These are phyloP conservation scores for Echeneis naucrates DNA, from an alignment of 2,797 vertebrate species.

Conservation along the genomic window DNA sequence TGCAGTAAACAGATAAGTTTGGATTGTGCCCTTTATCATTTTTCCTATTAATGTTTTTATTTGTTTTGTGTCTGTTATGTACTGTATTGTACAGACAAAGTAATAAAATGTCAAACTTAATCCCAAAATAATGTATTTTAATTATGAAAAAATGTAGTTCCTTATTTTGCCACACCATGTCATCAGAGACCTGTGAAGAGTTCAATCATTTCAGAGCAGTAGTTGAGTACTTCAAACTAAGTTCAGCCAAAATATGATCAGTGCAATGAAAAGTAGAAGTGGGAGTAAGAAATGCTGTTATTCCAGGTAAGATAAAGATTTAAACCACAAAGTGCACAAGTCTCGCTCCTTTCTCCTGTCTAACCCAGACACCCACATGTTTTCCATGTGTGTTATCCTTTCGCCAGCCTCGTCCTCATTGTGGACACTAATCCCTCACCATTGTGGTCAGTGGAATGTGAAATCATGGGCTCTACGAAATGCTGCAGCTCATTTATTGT, in stretches of 20 bases:
- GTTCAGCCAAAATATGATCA: not conserved
- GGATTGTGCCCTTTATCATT: slow-evolving; percentile 68
- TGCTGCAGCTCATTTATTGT: slow-evolving; percentile 50
- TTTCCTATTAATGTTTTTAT: slow-evolving; percentile 69
- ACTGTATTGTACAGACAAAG: slow-evolving; percentile 78
- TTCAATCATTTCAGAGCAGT: not conserved
- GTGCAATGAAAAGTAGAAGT: not conserved
- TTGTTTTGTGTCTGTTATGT: slow-evolving; percentile 75
- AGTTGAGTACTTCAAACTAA: slow-evolving; percentile 7
- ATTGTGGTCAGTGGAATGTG: slow-evolving; percentile 77
- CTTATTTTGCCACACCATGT: slow-evolving; percentile 72
- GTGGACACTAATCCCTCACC: slow-evolving; percentile 70
- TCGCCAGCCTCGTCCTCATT: slow-evolving; percentile 61
- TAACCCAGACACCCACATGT: slow-evolving; percentile 61
- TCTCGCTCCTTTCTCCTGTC: slow-evolving; percentile 46
- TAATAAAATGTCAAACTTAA: slow-evolving; percentile 78
- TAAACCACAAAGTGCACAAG: slow-evolving; percentile 21
- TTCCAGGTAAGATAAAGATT: slow-evolving; percentile 43
- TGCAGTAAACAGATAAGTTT: slow-evolving; percentile 49
- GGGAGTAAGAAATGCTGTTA: slow-evolving; percentile 3
- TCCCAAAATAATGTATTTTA: slow-evolving; percentile 26
- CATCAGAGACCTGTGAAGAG: slow-evolving; percentile 58
- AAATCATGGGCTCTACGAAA: slow-evolving; percentile 64
- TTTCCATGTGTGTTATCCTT: slow-evolving; percentile 65
- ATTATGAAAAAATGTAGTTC: slow-evolving; percentile 59